A percentile compares a stretch with the other conserved stretches of the same genome.
These are phyloP conservation scores for Bubo scandiacus DNA, from an alignment of 2,113 vertebrate species.

Conservation along the genomic window DNA sequence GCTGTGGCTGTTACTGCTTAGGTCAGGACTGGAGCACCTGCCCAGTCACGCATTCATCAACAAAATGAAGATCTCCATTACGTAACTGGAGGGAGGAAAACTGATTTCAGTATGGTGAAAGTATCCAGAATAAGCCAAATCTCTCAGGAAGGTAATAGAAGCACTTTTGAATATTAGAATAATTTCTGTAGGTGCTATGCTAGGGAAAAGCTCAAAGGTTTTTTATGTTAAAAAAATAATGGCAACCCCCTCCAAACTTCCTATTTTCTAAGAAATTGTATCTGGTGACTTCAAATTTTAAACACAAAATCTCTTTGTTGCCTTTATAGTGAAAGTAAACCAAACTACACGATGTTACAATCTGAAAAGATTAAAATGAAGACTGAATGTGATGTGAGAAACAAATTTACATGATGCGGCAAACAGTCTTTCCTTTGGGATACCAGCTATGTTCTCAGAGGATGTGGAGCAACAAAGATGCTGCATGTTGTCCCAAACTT, in stretches of 20 bases:
- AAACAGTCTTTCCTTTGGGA: neutral
- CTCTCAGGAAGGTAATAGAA: neutral
- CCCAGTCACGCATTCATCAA: neutral
- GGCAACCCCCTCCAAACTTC: neutral
- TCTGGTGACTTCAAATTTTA: neutral
- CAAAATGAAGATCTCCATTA: neutral
- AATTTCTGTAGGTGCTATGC: no score
- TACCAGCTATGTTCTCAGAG: neutral
- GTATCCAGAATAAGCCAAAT: neutral
- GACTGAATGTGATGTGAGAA: neutral
- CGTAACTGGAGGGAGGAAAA: neutral
- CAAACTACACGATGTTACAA: no score
- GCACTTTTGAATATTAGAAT: neutral
- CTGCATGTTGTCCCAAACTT: conserved; percentile 59
- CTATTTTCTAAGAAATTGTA: neutral
- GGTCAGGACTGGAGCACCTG: neutral
- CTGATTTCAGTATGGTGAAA: neutral
- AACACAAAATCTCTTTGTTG: neutral
- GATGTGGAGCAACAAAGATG: neutral
- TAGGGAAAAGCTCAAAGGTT: neutral
- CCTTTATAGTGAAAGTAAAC: neutral
- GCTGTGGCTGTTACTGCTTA: neutral
- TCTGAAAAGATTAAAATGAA: neutral
- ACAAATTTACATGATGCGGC: neutral
- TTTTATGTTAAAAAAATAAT: neutral